A percentile compares a stretch with the other conserved stretches of the same genome.
Conservation (phyloP, 2,797 vertebrate species). For the Oceanodroma leucorhoa region DNA sequence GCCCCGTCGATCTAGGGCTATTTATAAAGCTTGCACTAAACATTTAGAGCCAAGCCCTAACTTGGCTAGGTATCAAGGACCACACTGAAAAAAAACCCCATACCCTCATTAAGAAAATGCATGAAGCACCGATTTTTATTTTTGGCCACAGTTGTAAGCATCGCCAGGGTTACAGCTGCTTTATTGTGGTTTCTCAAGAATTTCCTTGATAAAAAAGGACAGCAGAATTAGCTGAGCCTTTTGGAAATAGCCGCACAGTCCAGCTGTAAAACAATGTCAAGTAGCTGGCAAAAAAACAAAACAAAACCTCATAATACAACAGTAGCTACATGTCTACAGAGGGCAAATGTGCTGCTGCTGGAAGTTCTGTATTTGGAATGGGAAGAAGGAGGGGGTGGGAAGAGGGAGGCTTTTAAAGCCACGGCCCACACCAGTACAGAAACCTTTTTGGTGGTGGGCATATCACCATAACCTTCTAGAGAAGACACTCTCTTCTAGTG, state of each 20-base stretch:
- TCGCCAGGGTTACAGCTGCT: constrained; percentile 44
- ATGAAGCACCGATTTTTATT: constrained; percentile 42
- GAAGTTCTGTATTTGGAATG: constrained; percentile 13
- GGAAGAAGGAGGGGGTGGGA: neutral
- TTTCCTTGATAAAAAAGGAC: constrained; percentile 63
- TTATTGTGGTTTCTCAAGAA: constrained; percentile 61
- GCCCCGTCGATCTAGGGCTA: neutral
- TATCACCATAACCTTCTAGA: neutral
- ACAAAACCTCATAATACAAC: neutral
- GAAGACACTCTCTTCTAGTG: neutral
- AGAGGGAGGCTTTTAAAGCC: neutral
- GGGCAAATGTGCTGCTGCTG: neutral
- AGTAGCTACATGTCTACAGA: constrained; percentile 4
- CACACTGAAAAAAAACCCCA: constrained; percentile 1
- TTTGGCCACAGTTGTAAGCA: constrained; percentile 7
- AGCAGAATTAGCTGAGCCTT: constrained; percentile 57
- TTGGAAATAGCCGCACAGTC: constrained; percentile 18
- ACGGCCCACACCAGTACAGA: neutral
- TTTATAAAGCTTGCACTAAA: constrained; percentile 20
- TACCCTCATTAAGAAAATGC: constrained; percentile 35
- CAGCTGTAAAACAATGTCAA: constrained; percentile 48
- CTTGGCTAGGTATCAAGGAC: constrained; percentile 47
- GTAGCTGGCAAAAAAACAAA: constrained; percentile 5
- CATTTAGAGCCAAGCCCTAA: constrained; percentile 8
- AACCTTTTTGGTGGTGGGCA: neutral